Base-by-base conservation (phyloP, 2,113 vertebrate genomes). In the Callocephalon fimbriatum region DNA sequence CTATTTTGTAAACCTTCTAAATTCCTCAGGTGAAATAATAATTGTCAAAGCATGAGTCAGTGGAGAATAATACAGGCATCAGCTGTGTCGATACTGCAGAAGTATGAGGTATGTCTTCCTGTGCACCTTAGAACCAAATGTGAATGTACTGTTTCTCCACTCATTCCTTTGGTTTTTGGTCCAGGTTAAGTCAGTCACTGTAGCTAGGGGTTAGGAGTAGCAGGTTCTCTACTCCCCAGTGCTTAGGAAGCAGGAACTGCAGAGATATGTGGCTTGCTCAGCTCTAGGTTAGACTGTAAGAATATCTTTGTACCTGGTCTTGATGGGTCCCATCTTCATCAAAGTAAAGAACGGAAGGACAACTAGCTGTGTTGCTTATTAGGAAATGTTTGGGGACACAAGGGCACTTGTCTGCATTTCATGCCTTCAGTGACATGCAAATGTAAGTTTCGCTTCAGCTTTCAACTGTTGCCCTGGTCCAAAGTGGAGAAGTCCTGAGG, bases 151-250 rank as follows among this genome's bases (percentile, higher is more conserved):
- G 42, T 42, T 42, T 42, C 42, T 42, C 42, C 15, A 16, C 42
- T 42, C 42, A 42, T 42, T 42, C 42, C 42, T 16, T 42, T 42
- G 42, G 6, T 42, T 42, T 42, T 42, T 15, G 19, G n/a, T 48
- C 35, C 22, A 16, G 13, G 32, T 27, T 9, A 54, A 42, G 16
- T 12, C 2, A 2, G 6, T 37, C 1, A 3, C 31, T 22, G 9
- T 65, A 54, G 7, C 9, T 42, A 2, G 32, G 10, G 45, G 3
- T 53, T 53, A 29, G 38, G 21, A 63, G 27, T 45, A 53, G 32
- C 58, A n/a, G 27, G 4, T 48, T 76, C 20, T 20, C n/a, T 3
- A 4, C 26, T 15, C 14, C 1, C 1, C 3, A 18, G 1, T 44
- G 14, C 23, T n/a, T 44, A 23, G 66, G 15, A 26, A 37, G 23